A percentile compares a stretch with the other conserved stretches of the same genome.
Conservation (phyloP, 2,888 invertebrate genomes). For the Plagiodera versicolora region DNA sequence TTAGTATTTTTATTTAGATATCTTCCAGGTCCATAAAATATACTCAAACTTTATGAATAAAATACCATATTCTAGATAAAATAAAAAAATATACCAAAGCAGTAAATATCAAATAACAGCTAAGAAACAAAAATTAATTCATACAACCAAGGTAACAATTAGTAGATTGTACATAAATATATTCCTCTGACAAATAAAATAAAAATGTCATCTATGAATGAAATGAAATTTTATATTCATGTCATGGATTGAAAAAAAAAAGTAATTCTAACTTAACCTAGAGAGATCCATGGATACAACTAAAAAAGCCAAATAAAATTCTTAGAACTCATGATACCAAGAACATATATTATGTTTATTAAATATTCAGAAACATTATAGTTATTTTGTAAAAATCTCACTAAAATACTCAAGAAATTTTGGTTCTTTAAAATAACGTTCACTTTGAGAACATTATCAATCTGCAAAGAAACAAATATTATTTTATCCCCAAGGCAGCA, state of each 20-base stretch:
- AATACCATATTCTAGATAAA: slow-evolving; percentile 21
- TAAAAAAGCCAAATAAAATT: slow-evolving; percentile 29
- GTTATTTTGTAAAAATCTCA: slow-evolving; percentile 23
- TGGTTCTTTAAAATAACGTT: slow-evolving; percentile 17
- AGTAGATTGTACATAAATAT: slow-evolving; percentile 7
- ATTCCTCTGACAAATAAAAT: slow-evolving; percentile 7
- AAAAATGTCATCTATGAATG: not conserved
- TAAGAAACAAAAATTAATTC: slow-evolving; percentile 15
- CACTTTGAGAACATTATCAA: slow-evolving; percentile 75
- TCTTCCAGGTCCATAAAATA: slow-evolving; percentile 20
- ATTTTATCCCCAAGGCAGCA: not conserved
- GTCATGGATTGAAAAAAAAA: slow-evolving; percentile 30
- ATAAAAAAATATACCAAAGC: slow-evolving; percentile 16
- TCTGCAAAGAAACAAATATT: slow-evolving; percentile 60
- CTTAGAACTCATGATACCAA: slow-evolving; percentile 30
- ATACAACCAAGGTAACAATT: slow-evolving; percentile 24
- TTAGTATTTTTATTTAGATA: slow-evolving; percentile 18
- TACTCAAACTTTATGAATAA: slow-evolving; percentile 16
- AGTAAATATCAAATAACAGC: not conserved
- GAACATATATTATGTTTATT: slow-evolving; percentile 24
- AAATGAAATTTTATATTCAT: slow-evolving; percentile 1
- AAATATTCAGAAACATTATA: slow-evolving; percentile 24
- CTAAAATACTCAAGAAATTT: slow-evolving; percentile 18
- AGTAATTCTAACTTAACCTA: slow-evolving; percentile 29
- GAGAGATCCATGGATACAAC: slow-evolving; percentile 38